Percentiles rank a stretch among this genome's conserved stretches.
Conservation (phyloP, 2,113 vertebrate species). For the Thoracochromis brauschi region DNA sequence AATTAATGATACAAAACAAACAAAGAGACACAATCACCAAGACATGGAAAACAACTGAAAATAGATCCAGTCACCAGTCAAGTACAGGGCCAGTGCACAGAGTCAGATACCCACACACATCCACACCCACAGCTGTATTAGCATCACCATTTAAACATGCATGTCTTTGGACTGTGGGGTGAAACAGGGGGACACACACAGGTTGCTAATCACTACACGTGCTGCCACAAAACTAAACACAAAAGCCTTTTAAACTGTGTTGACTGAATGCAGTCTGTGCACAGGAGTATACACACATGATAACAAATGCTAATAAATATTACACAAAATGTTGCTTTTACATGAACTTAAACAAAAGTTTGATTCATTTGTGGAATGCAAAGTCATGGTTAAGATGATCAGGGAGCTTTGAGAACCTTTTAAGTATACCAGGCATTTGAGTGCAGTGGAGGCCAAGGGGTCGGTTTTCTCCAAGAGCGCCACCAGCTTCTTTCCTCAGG, state of each 20-base stretch:
- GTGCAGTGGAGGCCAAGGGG: background rate
- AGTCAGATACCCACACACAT: background rate
- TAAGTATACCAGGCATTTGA: constrained; percentile 44
- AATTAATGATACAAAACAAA: accelerated
- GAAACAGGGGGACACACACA: background rate
- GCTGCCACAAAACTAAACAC: background rate
- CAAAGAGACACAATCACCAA: background rate
- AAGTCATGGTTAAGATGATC: background rate
- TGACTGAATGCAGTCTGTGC: background rate
- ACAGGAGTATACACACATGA: background rate
- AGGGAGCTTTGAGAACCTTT: background rate
- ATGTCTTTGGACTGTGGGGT: background rate
- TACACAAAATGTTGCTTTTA: accelerated
- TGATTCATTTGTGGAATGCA: background rate
- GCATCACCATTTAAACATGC: background rate
- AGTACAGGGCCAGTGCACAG: background rate
- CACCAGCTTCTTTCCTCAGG: background rate
- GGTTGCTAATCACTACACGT: background rate
- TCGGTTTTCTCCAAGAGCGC: background rate
- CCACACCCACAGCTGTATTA: background rate
- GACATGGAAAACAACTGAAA: background rate
- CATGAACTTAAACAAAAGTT: accelerated
- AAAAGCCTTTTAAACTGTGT: background rate
- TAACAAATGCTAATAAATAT: background rate
- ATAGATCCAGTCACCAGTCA: background rate